Evolutionary conservation across 2,113 vertebrate genomes (phyloP).

Genomic region (Xiphias gladius): DNA sequence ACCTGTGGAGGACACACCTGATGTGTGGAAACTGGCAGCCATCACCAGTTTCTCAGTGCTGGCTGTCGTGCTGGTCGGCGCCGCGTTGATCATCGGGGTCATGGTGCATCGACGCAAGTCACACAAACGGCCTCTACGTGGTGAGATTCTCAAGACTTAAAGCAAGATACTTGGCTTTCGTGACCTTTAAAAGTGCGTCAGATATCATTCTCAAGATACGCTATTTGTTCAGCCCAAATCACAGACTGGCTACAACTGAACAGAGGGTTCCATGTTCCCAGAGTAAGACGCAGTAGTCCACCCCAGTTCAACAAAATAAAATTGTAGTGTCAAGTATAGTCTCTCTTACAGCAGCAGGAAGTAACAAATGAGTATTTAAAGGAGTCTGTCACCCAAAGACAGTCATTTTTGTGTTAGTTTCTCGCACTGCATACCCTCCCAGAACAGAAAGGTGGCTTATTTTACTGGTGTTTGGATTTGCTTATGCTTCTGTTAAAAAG

Average conservation of each 20-base stretch:
- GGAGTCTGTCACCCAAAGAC: too few relatives aligned
- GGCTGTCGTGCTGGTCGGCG: constrained; percentile 81
- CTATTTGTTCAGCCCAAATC: neutral
- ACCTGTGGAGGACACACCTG: constrained; percentile 59
- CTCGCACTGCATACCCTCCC: neutral
- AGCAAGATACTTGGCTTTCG: neutral
- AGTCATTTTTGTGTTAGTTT: neutral
- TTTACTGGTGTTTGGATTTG: neutral
- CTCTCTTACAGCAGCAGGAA: neutral
- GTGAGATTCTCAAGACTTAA: constrained; percentile 64
- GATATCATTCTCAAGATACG: neutral
- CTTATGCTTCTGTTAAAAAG: too few relatives aligned
- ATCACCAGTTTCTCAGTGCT: constrained; percentile 86
- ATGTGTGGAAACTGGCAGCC: constrained; percentile 85
- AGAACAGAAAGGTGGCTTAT: neutral
- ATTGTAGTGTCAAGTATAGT: neutral
- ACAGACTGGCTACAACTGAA: neutral
- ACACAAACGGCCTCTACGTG: constrained; percentile 82
- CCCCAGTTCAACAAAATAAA: neutral
- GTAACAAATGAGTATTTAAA: neutral
- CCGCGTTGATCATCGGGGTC: constrained; percentile 82
- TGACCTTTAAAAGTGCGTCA: neutral
- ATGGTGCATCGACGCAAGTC: constrained; percentile 84
- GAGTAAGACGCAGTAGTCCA: neutral
- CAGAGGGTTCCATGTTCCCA: neutral